Base-by-base conservation (phyloP, 2,888 invertebrate species). In the Ethmia dodecea region DNA sequence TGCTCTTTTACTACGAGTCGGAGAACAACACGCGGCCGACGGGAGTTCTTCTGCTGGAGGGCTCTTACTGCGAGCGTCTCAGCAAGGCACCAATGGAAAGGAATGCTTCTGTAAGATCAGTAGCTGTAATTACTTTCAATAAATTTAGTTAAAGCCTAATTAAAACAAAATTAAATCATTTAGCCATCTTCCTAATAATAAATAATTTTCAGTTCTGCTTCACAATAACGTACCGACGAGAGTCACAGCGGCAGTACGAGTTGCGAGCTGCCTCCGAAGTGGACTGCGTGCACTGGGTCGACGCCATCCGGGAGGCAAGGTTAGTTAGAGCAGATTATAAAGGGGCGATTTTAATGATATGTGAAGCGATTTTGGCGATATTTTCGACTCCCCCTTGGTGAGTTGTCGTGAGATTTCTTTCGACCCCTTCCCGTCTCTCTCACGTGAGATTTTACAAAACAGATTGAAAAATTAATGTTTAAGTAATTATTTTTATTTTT, bases 201-300 rank as follows among this genome's bases (percentile, higher is more conserved):
- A n/a, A n/a, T n/a, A n/a, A n/a, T n/a, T 13, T 28, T 13, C 89
- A 96, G 96, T 92, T 93, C 71, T 95, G 94, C 71, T 96, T 97
- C 78, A 93, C 93, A 18, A 94, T 97, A 57, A 92, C 94, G 1
- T 96, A 95, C 71, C 91, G 95, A 25, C 89, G 92, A 32, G 96
- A 96, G 76, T 94, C 93, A 49, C 94, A 94, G 64, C 88, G 96
- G 13, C 94, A 95, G 70, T 96, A 96, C 71, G 96, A 96, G 69
- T 83, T 97, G 34, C 89, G 94, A 33, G 94, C 96, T 0, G 90
- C 93, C 29, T 92, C 92, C 2, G 96, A 96, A 67, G 90, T 92
- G 14, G 95, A 96, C 64, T 96, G 96, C 78, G 92, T 93, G 57
- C 91, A 92, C 45, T 97, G 97, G 97, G 94, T 96, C 54, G 94